Evolutionary conservation across 37 sponge, comb jelly and placozoan genomes (phyloP), one percentile per base, ranked within the genome.

Genomic region (Cladorhizidae sp.): DNA sequence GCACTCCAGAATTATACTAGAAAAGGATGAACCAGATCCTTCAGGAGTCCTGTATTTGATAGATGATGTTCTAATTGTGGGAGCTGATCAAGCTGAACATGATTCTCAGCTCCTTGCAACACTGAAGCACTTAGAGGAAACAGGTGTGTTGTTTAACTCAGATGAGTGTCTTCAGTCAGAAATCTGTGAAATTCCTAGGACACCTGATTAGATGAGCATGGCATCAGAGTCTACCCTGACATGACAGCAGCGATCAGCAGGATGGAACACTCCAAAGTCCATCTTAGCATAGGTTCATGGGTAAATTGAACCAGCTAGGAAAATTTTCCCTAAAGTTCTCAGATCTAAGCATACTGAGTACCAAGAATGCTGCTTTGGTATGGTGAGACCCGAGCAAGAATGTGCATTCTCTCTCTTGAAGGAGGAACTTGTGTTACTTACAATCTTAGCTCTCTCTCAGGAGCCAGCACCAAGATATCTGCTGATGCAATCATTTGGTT

Each of bases 261-360:
- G 18, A 78, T 88, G 83, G 52, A n/a, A 68, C 3, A 49, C 26
- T 23, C 84, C 83, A 18, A 57, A 28, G 28, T 54, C 40, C 8
- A 58, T 75, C 14, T 26, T 67, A 5, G 85, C 72, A 73, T 45
- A 33, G 80, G 21, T 89, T 89, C 50, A 21, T 89, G 40, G 85
- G 90, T 12, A 83, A 79, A 80, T 75, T 57, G 35, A 82, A 33
- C 79, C 83, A 29, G 23, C 73, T 31, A 84, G 83, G 37, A 89
- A 83, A 63, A 73, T 77, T 64, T n/a, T n/a, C n/a, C n/a, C n/a
- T n/a, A n/a, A n/a, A n/a, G n/a, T n/a, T 77, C 83, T 31, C 89
- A 21, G 70, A 87, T 37, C 17, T 80, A 15, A 69, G 49, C 0
- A 40, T 87, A 22, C 62, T 87, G 22, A 54, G 81, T 33, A 80